These are phyloP conservation scores for Catharus minimus DNA, from an alignment of 2,113 vertebrate genomes.

Conservation along the genomic window DNA sequence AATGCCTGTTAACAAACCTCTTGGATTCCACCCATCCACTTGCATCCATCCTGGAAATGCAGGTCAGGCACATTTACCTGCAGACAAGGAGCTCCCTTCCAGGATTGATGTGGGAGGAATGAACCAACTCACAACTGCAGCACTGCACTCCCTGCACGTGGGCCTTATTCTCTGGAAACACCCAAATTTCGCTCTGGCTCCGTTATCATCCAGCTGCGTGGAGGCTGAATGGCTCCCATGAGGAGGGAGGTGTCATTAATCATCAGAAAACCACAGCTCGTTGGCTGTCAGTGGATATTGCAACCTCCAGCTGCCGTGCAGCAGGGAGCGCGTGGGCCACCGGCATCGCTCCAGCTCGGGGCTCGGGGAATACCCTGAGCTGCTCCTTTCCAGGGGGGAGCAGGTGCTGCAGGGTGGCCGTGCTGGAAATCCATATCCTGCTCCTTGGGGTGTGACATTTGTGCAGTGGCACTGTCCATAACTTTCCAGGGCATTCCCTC, in stretches of 20 bases:
- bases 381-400: background rate
- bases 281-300: slow-evolving; percentile 18
- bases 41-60: background rate
- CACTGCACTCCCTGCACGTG: rapidly evolving
- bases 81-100: background rate
- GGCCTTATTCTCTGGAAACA: background rate
- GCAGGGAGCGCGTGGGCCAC: background rate
- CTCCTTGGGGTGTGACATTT: background rate
- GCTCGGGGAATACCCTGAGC: background rate
- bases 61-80: background rate
- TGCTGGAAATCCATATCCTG: background rate
- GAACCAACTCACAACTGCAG: background rate
- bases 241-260: slow-evolving; percentile 38
- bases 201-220: background rate
- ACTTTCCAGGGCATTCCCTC: background rate
- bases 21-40: background rate
- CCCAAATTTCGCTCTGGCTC: background rate
- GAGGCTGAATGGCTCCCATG: background rate
- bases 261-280: slow-evolving; percentile 1
- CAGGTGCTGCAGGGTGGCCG: background rate
- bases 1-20: slow-evolving; percentile 2
- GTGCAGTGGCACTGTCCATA: background rate
- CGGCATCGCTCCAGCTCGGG: rapidly evolving
- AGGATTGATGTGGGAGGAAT: background rate
- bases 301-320: slow-evolving; percentile 2